These are phyloP conservation scores for Xiphias gladius DNA, from an alignment of 2,113 vertebrate genomes.

Conservation along the genomic window DNA sequence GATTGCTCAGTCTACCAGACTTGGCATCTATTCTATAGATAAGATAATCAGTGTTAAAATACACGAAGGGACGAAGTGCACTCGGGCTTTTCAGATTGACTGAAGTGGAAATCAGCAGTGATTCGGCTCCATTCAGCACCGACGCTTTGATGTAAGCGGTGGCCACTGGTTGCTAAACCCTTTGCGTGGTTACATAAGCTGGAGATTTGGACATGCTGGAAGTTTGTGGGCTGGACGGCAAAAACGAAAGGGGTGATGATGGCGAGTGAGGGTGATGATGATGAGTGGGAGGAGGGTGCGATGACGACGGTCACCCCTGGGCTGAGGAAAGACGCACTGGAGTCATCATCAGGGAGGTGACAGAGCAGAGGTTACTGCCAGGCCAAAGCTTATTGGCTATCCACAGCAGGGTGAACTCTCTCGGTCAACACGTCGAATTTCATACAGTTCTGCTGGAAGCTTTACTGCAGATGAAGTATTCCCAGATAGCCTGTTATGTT, in stretches of 20 bases:
- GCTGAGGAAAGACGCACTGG: slow-evolving; percentile 26
- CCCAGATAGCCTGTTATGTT: background rate
- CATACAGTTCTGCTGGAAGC: background rate
- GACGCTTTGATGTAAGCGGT: slow-evolving; percentile 19
- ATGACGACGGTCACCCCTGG: slow-evolving; percentile 31
- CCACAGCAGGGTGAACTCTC: background rate
- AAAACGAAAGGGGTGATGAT: slow-evolving; percentile 15
- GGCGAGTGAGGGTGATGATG: slow-evolving; percentile 17
- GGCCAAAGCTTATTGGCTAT: background rate
- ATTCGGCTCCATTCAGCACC: slow-evolving; percentile 20
- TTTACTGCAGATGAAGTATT: background rate
- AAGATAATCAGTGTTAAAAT: background rate
- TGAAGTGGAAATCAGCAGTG: background rate
- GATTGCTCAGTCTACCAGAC: background rate
- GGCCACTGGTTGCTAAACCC: slow-evolving; percentile 60
- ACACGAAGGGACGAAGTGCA: background rate
- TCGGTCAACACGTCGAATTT: background rate
- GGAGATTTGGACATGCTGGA: slow-evolving; percentile 72
- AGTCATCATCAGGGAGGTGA: slow-evolving; percentile 26
- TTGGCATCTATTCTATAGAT: background rate
- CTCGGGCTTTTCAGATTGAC: background rate
- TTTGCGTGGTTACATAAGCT: slow-evolving; percentile 78
- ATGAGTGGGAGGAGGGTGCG: slow-evolving; percentile 49
- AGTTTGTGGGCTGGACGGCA: slow-evolving; percentile 66
- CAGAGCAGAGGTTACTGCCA: background rate